phyloP scores from a whole-genome alignment of 92 coral and sea anemone genomes.

The Heliopora coerulea region DNA sequence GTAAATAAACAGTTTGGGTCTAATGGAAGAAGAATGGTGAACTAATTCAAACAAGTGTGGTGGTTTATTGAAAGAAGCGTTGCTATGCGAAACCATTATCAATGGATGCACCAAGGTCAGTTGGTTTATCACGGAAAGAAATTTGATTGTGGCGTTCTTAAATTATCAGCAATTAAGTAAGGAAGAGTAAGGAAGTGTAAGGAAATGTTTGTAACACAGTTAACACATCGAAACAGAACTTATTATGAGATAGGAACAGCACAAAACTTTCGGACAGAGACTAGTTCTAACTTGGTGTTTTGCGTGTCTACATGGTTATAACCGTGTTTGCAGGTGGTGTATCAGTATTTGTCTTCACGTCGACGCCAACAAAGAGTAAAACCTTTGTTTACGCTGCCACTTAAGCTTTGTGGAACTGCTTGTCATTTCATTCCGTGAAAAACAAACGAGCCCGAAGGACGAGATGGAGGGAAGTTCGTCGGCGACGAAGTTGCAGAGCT shows the following conservation, averaged over 20 bases:
- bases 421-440: not conserved
- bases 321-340: slow-evolving; percentile 30
- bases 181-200: not conserved
- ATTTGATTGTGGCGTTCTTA: not conserved
- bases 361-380: slow-evolving; percentile 13
- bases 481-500: not conserved
- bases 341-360: slow-evolving; percentile 20
- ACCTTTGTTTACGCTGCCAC: slow-evolving; percentile 16
- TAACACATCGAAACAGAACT: no score
- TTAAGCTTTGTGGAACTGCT: slow-evolving; percentile 20
- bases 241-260: not conserved
- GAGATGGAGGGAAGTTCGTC: slow-evolving; percentile 7
- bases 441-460: not conserved
- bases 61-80: not conserved
- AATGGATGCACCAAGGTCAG: slow-evolving; percentile 24
- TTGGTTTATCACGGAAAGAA: not conserved
- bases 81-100: slow-evolving; percentile 13
- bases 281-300: no score
- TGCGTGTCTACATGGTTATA: no score
- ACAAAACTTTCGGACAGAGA: not conserved
- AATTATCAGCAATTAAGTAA: not conserved
- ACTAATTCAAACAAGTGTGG: not conserved
- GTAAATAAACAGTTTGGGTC: not conserved
- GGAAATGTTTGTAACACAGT: not conserved
- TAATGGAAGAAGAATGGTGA: slow-evolving; percentile 2